These are phyloP conservation scores for Cheilosia urbana DNA, from an alignment of 2,888 invertebrate genomes.

Conservation along the genomic window DNA sequence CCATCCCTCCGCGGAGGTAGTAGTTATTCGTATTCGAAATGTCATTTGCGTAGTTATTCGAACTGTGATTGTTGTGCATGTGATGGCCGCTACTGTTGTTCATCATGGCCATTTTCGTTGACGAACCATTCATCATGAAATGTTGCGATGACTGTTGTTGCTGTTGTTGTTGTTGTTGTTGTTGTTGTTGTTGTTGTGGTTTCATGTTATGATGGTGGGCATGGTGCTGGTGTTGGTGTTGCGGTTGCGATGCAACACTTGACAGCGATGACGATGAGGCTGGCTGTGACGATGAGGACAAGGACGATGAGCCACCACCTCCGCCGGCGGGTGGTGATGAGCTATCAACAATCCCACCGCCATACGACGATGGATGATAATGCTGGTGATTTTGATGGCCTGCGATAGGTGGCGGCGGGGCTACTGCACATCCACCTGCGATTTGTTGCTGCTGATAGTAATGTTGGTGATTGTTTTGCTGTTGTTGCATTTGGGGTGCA, in stretches of 20 bases:
- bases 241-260: slow-evolving; percentile 81
- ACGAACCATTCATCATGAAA: slow-evolving; percentile 71
- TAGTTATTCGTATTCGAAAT: slow-evolving; percentile 67
- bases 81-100: slow-evolving; percentile 73
- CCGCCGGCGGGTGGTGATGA: slow-evolving; percentile 81
- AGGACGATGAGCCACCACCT: slow-evolving; percentile 82
- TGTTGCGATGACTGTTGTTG: slow-evolving; percentile 75
- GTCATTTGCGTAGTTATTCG: slow-evolving; percentile 69
- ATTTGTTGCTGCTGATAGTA: slow-evolving; percentile 79
- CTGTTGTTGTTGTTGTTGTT: slow-evolving; percentile 35
- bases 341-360: slow-evolving; percentile 78
- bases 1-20: slow-evolving; percentile 69
- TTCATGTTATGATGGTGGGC: slow-evolving; percentile 77
- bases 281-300: slow-evolving; percentile 82
- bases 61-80: slow-evolving; percentile 72
- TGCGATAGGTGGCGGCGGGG: slow-evolving; percentile 36
- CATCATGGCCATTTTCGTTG: slow-evolving; percentile 73
- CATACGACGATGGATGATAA: slow-evolving; percentile 77
- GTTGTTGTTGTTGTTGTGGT: slow-evolving; percentile 77
- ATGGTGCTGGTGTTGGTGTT: slow-evolving; percentile 76
- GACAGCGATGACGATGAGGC: slow-evolving; percentile 82
- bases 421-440: slow-evolving; percentile 67
- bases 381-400: slow-evolving; percentile 78
- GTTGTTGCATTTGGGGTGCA: slow-evolving; percentile 78
- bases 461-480: slow-evolving; percentile 78